Base-by-base conservation (phyloP, 2,888 invertebrate genomes). In the Acanthosepion lycidas region DNA sequence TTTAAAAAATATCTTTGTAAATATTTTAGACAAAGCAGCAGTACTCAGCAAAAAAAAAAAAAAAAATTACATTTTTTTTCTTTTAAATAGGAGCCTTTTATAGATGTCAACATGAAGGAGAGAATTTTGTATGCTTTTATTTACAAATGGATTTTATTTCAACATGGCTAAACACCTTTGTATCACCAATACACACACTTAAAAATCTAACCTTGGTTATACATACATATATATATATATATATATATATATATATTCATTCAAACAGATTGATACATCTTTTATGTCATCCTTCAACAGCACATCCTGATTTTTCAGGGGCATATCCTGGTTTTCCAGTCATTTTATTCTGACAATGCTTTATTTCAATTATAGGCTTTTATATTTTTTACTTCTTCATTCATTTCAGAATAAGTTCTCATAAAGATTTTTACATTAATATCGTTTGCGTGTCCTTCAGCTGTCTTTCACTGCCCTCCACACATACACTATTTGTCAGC, bases 241-340 rank as follows among this genome's bases (percentile, higher is more conserved):
- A 78, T 15, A 78, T 78, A n/a, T 78, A 78, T 78, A 15, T 78
- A 6, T 78, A 78, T 78, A 28, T 78, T 28, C 78, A 78, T 78
- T 78, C 78, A 78, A 28, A 78, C 12, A n/a, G 78, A 78, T 78
- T 28, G 9, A 78, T n/a, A 28, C 28, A 78, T 78, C 78, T 78
- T 78, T 78, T 78, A 78, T 78, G 78, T n/a, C 78, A 78, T n/a
- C 78, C n/a, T 78, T 78, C n/a, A 78, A 78, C 78, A 78, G 28
- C n/a, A n/a, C 78, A 78, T 78, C 78, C 78, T 78, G 78, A 78
- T n/a, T 78, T 78, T n/a, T n/a, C 78, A 78, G 78, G n/a, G 78
- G 78, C 78, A 78, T 78, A 78, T 78, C 78, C 78, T 78, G 78
- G 78, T 78, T n/a, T 78, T 78, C 78, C n/a, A 78, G 78, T n/a